These are phyloP conservation scores for Zosterops pallidus DNA, from an alignment of 2,113 vertebrate genomes.

Conservation along the genomic window DNA sequence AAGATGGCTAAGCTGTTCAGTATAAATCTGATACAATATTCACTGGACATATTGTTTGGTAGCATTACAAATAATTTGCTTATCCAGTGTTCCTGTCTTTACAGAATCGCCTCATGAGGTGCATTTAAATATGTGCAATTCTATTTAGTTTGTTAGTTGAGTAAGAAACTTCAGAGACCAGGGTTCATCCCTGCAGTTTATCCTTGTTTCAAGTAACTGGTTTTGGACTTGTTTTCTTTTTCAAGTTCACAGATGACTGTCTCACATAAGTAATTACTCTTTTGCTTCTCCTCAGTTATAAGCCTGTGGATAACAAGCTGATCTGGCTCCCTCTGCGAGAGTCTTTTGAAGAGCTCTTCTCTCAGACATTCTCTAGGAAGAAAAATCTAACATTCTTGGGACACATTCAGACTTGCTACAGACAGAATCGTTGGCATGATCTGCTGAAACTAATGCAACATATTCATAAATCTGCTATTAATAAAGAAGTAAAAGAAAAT, in stretches of 20 bases:
- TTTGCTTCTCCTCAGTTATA: slow-evolving; percentile 80
- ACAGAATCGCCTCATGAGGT: accelerated
- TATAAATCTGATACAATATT: not conserved
- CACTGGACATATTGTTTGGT: not conserved
- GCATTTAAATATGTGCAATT: not conserved
- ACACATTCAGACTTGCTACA: slow-evolving; percentile 95
- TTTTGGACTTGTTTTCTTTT: not conserved
- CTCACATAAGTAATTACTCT: not conserved
- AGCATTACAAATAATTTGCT: not conserved
- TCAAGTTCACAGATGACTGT: not conserved
- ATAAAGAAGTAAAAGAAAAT: slow-evolving; percentile 82
- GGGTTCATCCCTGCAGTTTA: not conserved
- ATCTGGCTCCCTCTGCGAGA: slow-evolving; percentile 92
- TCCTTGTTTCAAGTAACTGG: not conserved
- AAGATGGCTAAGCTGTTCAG: not conserved
- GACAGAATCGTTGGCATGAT: slow-evolving; percentile 92
- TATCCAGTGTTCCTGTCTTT: not conserved
- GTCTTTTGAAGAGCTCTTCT: slow-evolving; percentile 93
- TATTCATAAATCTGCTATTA: slow-evolving; percentile 88
- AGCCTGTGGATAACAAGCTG: slow-evolving; percentile 91
- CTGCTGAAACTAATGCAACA: slow-evolving; percentile 96
- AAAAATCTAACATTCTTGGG: slow-evolving; percentile 95
- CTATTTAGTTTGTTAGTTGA: accelerated
- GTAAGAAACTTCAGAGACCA: not conserved
- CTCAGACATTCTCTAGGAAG: slow-evolving; percentile 92